A percentile compares a stretch with the other conserved stretches of the same genome.
Conservation (phyloP, 2,113 vertebrate species). For the Plestiodon gilberti region DNA sequence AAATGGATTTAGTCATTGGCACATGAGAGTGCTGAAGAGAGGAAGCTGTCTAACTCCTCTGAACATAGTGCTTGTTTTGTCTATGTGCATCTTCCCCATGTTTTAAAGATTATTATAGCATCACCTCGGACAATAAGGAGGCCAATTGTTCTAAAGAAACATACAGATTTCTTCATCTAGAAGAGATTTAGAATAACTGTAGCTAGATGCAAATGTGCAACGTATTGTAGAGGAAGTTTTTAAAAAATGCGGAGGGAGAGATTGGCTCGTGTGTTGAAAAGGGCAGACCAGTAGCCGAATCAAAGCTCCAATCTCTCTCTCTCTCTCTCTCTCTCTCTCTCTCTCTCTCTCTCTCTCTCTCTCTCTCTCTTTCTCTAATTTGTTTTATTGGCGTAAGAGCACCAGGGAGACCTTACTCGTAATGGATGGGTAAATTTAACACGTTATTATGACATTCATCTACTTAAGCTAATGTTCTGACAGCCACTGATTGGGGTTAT, state of each 20-base stretch:
- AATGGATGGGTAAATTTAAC: neutral
- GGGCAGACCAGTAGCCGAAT: neutral
- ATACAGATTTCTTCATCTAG: neutral
- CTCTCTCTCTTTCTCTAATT: too few relatives aligned
- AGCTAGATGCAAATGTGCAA: neutral
- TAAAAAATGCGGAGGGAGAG: neutral
- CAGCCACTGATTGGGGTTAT: too few relatives aligned
- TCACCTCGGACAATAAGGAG: neutral
- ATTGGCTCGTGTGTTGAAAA: neutral
- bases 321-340: too few relatives aligned
- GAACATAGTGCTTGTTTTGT: neutral
- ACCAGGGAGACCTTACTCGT: too few relatives aligned
- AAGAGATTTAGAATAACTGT: too few relatives aligned
- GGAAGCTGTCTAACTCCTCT: neutral
- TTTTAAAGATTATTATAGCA: neutral
- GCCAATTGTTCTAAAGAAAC: too few relatives aligned
- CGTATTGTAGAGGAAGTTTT: neutral
- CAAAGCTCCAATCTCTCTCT: neutral
- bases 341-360: too few relatives aligned
- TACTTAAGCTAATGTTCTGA: neutral
- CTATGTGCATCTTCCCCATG: neutral
- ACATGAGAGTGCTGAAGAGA: too few relatives aligned
- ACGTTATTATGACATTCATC: neutral
- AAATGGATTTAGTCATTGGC: too few relatives aligned
- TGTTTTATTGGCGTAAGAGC: neutral